phyloP scores from a whole-genome alignment of 2,888 invertebrate genomes.

The Drosophila atripex region DNA sequence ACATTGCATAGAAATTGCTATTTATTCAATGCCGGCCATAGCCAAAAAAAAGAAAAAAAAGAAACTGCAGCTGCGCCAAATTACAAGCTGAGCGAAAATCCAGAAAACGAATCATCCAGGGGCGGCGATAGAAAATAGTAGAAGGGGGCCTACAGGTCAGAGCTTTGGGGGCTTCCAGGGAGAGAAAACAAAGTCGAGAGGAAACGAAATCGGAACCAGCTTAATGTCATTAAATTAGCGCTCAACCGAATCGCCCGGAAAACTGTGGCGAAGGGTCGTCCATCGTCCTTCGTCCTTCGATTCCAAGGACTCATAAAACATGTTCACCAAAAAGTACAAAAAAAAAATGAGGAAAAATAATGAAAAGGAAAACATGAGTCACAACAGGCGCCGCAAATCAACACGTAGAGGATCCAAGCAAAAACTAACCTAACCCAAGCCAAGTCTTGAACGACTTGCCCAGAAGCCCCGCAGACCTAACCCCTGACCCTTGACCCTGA shows the following conservation, averaged over 20 bases:
- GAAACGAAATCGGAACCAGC: constrained; percentile 39
- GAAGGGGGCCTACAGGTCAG: neutral
- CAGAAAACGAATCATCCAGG: constrained; percentile 7
- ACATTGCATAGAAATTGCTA: constrained; percentile 60
- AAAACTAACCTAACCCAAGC: constrained; percentile 30
- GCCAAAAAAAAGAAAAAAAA: neutral
- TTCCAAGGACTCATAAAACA: constrained; percentile 51
- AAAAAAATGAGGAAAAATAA: no score
- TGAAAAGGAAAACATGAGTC: constrained; percentile 13
- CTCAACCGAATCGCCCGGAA: constrained; percentile 62
- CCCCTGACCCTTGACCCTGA: constrained; percentile 2
- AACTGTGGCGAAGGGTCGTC: constrained; percentile 35
- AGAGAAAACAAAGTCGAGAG: constrained; percentile 2
- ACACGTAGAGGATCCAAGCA: constrained; percentile 56
- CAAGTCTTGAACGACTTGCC: neutral
- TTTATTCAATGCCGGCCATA: constrained; percentile 62
- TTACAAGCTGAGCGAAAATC: constrained; percentile 45
- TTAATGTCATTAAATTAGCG: constrained; percentile 68
- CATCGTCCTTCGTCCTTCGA: constrained; percentile 4
- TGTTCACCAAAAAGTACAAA: constrained; percentile 8
- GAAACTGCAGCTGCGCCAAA: constrained; percentile 61
- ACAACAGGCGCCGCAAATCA: constrained; percentile 56
- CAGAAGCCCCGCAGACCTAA: neutral
- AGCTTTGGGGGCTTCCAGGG: neutral
- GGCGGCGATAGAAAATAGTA: neutral